These are phyloP conservation scores for Pseudanteris insignis DNA, from an alignment of 2,888 invertebrate genomes.

Conservation along the genomic window DNA sequence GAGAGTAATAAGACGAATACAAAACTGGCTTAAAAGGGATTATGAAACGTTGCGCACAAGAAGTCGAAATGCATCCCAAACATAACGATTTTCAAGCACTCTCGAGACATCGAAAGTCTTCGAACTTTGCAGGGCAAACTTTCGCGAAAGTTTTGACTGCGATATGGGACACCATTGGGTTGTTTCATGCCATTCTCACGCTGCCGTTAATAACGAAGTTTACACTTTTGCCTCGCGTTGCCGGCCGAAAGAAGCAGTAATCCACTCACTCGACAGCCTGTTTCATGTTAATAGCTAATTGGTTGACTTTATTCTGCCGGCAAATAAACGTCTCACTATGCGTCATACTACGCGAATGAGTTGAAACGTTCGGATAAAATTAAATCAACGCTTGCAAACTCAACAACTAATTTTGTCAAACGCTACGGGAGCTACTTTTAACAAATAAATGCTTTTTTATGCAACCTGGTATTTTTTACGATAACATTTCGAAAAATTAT, in stretches of 20 bases:
- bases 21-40: constrained; percentile 13
- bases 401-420: too few species aligned
- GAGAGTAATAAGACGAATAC: constrained; percentile 2
- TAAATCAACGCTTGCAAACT: too few species aligned
- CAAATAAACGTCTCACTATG: constrained; percentile 2
- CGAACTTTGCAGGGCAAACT: constrained; percentile 38
- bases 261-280: background rate
- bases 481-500: too few species aligned
- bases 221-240: constrained; percentile 25
- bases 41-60: constrained; percentile 9
- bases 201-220: constrained; percentile 34
- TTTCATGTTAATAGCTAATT: constrained; percentile 4
- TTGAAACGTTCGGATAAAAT: too few species aligned
- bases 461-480: too few species aligned
- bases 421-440: too few species aligned
- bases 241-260: constrained; percentile 1
- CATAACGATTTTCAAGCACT: constrained; percentile 35
- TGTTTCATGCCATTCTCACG: constrained; percentile 32
- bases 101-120: constrained; percentile 37
- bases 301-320: constrained; percentile 15
- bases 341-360: background rate
- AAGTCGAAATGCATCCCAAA: constrained; percentile 23
- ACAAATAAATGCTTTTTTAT: too few species aligned
- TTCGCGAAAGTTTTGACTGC: constrained; percentile 30
- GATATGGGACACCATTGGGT: constrained; percentile 41